A percentile compares a stretch with the other conserved stretches of the same genome.
Evolutionary conservation across 2,113 vertebrate species (phyloP).

Genomic region (Chinchilla lanigera): DNA sequence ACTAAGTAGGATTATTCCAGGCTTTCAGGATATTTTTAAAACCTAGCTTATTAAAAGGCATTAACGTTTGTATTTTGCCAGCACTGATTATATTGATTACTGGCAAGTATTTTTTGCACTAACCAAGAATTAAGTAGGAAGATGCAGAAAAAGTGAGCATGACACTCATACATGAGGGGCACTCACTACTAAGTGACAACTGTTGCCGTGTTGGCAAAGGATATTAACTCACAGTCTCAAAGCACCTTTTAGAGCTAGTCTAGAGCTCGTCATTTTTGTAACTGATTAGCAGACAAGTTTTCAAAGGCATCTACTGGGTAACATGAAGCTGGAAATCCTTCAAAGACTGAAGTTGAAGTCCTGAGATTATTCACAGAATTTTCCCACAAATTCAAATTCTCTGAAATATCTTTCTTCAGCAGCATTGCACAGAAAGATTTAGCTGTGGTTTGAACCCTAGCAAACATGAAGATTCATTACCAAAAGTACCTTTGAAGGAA

Average conservation of each 20-base stretch:
- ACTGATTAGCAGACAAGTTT: background rate
- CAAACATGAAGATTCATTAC: background rate
- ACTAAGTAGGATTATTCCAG: slow-evolving; percentile 67
- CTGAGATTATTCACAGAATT: background rate
- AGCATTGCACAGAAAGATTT: background rate
- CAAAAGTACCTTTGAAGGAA: background rate
- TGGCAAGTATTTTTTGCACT: slow-evolving; percentile 47
- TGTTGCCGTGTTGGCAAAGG: background rate
- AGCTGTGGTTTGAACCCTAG: background rate
- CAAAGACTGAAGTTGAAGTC: slow-evolving; percentile 28
- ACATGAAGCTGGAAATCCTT: background rate
- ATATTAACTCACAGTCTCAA: background rate
- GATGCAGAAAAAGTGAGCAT: background rate
- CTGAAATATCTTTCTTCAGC: background rate
- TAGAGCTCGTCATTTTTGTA: background rate
- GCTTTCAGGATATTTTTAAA: slow-evolving; percentile 58
- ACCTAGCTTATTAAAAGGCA: slow-evolving; percentile 63
- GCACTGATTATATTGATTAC: slow-evolving; percentile 50
- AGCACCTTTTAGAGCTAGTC: background rate
- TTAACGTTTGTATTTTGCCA: slow-evolving; percentile 71
- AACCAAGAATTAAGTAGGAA: slow-evolving; percentile 13
- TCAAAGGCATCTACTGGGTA: background rate
- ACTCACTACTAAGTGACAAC: background rate
- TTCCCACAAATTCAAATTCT: background rate
- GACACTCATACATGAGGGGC: background rate